phyloP scores from a whole-genome alignment of 2,888 invertebrate species.

The Micoletzkya japonica region DNA sequence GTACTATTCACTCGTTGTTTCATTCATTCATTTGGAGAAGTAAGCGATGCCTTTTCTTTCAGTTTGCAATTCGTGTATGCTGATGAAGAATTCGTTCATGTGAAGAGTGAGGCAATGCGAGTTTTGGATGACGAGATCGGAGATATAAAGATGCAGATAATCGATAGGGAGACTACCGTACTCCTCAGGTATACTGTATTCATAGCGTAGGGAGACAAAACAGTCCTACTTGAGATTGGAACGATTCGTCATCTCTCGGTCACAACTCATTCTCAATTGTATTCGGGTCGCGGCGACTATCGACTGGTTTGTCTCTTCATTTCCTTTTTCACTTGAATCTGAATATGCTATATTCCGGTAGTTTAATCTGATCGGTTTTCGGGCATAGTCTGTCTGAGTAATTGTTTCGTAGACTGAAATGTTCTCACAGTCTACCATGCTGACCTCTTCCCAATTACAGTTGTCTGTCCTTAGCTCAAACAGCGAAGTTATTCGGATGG shows the following conservation, averaged over 20 bases:
- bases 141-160: conserved; percentile 77
- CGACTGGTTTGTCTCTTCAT: conserved; percentile 71
- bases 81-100: conserved; percentile 20
- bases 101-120: conserved; percentile 70
- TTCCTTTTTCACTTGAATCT: background rate
- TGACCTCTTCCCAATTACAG: background rate
- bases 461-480: conserved; percentile 17
- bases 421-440: background rate
- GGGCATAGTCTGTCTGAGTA: background rate
- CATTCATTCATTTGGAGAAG: background rate
- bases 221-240: conserved; percentile 15
- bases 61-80: conserved; percentile 22
- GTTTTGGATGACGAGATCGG: conserved; percentile 79
- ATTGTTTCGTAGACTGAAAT: background rate
- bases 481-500: conserved; percentile 70
- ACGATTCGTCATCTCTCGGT: conserved; percentile 16
- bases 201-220: background rate
- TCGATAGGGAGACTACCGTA: conserved; percentile 78
- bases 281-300: conserved; percentile 74
- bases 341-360: background rate
- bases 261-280: conserved; percentile 68
- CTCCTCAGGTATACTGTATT: conserved; percentile 31
- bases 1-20: background rate
- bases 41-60: background rate
- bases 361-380: background rate